These are phyloP conservation scores for Lasioglossum zephyrum DNA, from an alignment of 2,888 invertebrate genomes.

Conservation along the genomic window DNA sequence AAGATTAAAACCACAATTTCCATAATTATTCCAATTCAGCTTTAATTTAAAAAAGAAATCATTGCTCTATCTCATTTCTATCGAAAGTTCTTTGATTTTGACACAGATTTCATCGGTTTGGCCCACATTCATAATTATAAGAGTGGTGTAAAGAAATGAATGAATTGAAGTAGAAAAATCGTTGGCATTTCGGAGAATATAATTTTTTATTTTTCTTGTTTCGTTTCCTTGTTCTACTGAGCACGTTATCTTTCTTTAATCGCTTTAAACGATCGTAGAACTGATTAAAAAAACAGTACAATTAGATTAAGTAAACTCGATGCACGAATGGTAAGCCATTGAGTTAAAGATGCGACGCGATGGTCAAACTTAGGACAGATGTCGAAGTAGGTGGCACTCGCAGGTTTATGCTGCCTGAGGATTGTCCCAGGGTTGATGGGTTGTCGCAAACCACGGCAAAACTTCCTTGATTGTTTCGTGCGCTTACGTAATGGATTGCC, in stretches of 20 bases:
- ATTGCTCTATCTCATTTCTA: too few species aligned
- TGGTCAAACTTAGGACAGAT: constrained; percentile 74
- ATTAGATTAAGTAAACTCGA: background rate
- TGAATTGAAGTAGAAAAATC: background rate
- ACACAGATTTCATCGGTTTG: too few species aligned
- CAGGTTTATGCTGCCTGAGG: constrained; percentile 73
- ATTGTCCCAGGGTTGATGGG: constrained; percentile 74
- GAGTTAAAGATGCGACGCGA: constrained; percentile 74
- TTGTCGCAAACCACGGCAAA: constrained; percentile 80
- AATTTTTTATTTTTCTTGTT: background rate
- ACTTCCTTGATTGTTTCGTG: constrained; percentile 76
- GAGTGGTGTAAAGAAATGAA: background rate
- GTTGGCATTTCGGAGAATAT: background rate
- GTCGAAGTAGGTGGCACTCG: constrained; percentile 78
- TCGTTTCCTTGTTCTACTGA: background rate
- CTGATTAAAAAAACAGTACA: background rate
- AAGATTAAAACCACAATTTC: too few species aligned
- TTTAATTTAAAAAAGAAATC: too few species aligned
- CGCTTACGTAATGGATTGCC: constrained; percentile 77
- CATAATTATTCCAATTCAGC: too few species aligned
- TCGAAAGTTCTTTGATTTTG: too few species aligned
- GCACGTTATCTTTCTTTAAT: background rate
- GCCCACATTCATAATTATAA: background rate
- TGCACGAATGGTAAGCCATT: background rate
- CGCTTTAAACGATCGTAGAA: background rate